phyloP scores from a whole-genome alignment of 1,140 invertebrate species.

The Mamestra configurata region DNA sequence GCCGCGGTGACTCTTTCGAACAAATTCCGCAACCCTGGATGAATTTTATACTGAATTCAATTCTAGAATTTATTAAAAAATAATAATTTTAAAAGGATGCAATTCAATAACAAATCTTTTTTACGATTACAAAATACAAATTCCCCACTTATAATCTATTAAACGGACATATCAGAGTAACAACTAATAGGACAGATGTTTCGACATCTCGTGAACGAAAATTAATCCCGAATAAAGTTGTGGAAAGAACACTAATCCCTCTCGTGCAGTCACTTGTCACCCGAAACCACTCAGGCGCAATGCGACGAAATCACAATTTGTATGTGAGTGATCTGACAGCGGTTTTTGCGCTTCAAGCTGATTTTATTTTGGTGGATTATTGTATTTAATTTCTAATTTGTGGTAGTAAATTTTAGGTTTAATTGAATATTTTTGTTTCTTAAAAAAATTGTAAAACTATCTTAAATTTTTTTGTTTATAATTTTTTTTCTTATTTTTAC shows the following conservation, averaged over 20 bases:
- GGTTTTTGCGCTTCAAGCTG: slow-evolving; percentile 45
- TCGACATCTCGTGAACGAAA: slow-evolving; percentile 68
- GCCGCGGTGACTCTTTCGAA: too few relatives aligned
- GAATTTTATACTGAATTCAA: too few relatives aligned
- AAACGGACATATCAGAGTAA: slow-evolving; percentile 40
- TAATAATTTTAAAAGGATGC: too few relatives aligned
- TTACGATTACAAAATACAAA: not conserved
- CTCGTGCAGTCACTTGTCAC: slow-evolving; percentile 80
- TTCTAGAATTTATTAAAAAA: too few relatives aligned
- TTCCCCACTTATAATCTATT: slow-evolving; percentile 37
- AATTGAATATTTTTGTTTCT: too few relatives aligned
- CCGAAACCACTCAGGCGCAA: slow-evolving; percentile 71
- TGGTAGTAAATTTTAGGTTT: not conserved
- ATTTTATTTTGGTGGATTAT: too few relatives aligned
- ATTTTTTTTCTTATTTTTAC: too few relatives aligned
- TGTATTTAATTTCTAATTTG: not conserved
- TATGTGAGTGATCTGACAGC: slow-evolving; percentile 43
- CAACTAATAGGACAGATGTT: slow-evolving; percentile 77
- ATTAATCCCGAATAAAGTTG: slow-evolving; percentile 77
- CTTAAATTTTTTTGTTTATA: too few relatives aligned
- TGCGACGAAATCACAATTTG: slow-evolving; percentile 18
- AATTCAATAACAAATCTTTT: not conserved
- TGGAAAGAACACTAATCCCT: slow-evolving; percentile 70
- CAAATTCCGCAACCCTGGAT: too few relatives aligned
- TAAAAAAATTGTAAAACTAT: not conserved